Evolutionary conservation across 2,797 vertebrate genomes (phyloP).

Genomic region (Poecilia velifera): DNA sequence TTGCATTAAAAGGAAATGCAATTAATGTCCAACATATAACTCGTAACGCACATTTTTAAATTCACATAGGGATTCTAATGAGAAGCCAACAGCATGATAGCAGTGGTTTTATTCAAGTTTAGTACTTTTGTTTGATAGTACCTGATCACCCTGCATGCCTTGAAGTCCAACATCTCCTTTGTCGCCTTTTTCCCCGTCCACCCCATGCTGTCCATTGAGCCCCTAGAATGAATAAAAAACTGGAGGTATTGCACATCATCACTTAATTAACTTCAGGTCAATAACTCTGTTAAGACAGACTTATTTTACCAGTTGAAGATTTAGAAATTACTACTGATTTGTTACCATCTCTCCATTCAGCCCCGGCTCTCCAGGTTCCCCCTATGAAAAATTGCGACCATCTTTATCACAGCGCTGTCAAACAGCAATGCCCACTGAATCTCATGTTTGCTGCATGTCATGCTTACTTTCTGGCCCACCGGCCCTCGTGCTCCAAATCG

Average conservation of each 20-base stretch:
- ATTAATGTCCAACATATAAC: not conserved
- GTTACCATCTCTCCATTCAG: slow-evolving; percentile 81
- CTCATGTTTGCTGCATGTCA: not conserved
- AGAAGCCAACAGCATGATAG: not conserved
- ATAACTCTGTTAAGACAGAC: not conserved
- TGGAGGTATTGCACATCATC: not conserved
- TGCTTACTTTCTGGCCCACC: slow-evolving; percentile 88
- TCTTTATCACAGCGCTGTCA: not conserved
- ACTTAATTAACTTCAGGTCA: not conserved
- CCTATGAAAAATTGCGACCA: slow-evolving; percentile 70
- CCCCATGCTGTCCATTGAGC: slow-evolving; percentile 81
- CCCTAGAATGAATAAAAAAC: slow-evolving; percentile 76
- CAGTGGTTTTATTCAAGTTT: not conserved
- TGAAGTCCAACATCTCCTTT: slow-evolving; percentile 85
- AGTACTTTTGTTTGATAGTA: slow-evolving; percentile 42
- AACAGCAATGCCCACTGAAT: not conserved
- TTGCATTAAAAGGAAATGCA: not conserved
- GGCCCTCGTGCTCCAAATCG: slow-evolving; percentile 88
- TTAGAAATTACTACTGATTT: not conserved
- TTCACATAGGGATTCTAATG: too few species aligned
- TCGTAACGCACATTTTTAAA: not conserved
- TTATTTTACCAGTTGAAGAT: not conserved
- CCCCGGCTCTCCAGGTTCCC: slow-evolving; percentile 86
- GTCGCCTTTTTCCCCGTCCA: slow-evolving; percentile 84
- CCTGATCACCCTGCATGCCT: slow-evolving; percentile 84